Base-by-base conservation (phyloP, 2,888 invertebrate genomes). In the Molanna angustata region DNA sequence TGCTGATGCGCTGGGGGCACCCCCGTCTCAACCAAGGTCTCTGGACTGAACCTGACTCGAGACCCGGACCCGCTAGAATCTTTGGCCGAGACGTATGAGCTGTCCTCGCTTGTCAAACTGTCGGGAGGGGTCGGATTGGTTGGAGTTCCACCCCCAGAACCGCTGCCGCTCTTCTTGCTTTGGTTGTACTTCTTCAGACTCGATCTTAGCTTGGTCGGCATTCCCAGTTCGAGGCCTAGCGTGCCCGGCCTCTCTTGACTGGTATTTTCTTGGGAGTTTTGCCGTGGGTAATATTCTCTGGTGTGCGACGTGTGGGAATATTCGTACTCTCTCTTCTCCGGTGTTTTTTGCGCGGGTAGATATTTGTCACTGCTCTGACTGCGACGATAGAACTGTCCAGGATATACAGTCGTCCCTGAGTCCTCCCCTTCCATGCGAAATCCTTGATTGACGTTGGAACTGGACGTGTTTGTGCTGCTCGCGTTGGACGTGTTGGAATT, bases 91-190 rank as follows among this genome's bases (percentile, higher is more conserved):
- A 90, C 84, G 69, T 92, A 94, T 37, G 90, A 90, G 64, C 90
- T 89, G 65, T 92, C 93, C 63, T 94, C 94, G 64, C 90, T 90
- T 0, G 90, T 86, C 54, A 90, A 66, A 60, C 90, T 90, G 63
- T 91, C 92, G 0, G 91, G 90, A 0, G 92, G 91, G 4, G 92
- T 90, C 1, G 88, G 88, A 68, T 89, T 88, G 0, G 90, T 88
- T 14, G 90, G 89, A 1, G 90, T 89, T 13, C 80, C 80, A 0
- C 83, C 85, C 0, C 84, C 83, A 0, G 84, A 83, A 57, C 80
- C 79, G 2, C 78, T 79, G 7, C 81, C 79, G 2, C 77, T 74
- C 54, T 79, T 82, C 58, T 80, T 78, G 59, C 74, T 73, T 4
- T 74, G 66, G 62, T 80, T 76, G 62, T 87, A 87, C 66, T 88